Percentiles rank a stretch among this genome's conserved stretches.
phyloP scores from a whole-genome alignment of 2,113 vertebrate genomes.

The Odocoileus virginianus region DNA sequence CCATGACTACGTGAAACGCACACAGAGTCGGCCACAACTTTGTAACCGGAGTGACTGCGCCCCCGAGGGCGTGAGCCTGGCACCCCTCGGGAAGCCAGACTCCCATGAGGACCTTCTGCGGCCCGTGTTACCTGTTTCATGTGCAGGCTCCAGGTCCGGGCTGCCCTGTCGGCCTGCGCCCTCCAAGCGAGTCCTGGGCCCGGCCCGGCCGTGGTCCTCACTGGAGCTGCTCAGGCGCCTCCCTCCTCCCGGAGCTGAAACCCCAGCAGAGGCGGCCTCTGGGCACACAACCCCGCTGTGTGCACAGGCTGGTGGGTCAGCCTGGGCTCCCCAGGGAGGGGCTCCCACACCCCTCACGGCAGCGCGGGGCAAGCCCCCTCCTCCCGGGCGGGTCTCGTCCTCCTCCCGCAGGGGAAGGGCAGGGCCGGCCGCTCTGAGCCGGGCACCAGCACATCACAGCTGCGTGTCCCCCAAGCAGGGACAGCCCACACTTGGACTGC shows the following conservation, averaged over 20 bases:
- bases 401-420: neutral
- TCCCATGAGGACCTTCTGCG: neutral
- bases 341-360: no score
- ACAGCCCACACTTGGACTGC: accelerated
- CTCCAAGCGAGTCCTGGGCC: neutral
- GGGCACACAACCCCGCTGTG: neutral
- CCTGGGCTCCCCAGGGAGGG: neutral
- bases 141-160: neutral
- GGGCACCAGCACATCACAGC: neutral
- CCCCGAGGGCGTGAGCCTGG: neutral
- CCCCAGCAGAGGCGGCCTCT: neutral
- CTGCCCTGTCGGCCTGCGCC: accelerated
- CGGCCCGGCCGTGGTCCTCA: neutral
- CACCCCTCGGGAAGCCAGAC: neutral
- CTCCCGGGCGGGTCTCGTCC: neutral
- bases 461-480: accelerated
- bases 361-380: neutral
- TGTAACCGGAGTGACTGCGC: neutral
- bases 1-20: neutral
- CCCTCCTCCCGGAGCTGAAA: neutral
- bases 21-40: neutral
- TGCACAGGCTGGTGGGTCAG: neutral
- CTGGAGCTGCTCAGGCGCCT: neutral
- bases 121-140: neutral
- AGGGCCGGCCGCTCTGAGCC: accelerated